A percentile compares a stretch with the other conserved stretches of the same genome.
Conservation (phyloP, 2,888 invertebrate species). For the Endotricha flammealis region DNA sequence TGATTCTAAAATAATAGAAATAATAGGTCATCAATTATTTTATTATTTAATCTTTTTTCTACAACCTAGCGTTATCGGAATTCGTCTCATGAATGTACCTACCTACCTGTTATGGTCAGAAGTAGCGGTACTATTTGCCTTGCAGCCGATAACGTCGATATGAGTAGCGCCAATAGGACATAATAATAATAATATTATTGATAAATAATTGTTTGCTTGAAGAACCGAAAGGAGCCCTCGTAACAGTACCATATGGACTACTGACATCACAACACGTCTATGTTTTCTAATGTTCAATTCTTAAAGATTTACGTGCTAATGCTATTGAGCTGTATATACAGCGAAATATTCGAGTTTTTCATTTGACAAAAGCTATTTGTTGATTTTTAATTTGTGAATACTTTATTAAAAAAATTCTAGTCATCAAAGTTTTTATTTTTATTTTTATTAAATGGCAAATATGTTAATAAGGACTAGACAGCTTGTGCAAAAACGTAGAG, state of each 20-base stretch:
- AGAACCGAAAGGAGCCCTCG: slow-evolving; percentile 24
- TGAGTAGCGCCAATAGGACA: slow-evolving; percentile 31
- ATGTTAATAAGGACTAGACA: slow-evolving; percentile 68
- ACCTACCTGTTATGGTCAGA: slow-evolving; percentile 20
- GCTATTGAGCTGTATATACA: slow-evolving; percentile 50
- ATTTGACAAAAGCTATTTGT: slow-evolving; percentile 50
- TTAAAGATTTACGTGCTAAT: slow-evolving; percentile 35
- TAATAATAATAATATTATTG: slow-evolving; percentile 46
- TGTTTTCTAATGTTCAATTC: slow-evolving; percentile 27
- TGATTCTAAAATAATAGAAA: too few relatives aligned
- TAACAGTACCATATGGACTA: slow-evolving; percentile 35
- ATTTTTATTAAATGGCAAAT: slow-evolving; percentile 49
- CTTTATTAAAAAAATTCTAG: slow-evolving; percentile 19
- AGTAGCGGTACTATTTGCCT: slow-evolving; percentile 46
- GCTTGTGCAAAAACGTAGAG: slow-evolving; percentile 39
- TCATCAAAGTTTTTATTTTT: slow-evolving; percentile 24
- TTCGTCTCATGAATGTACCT: too few relatives aligned
- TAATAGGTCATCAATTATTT: too few relatives aligned
- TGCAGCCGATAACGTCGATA: slow-evolving; percentile 43
- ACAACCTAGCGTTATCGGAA: too few relatives aligned
- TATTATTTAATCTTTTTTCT: too few relatives aligned
- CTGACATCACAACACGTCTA: slow-evolving; percentile 33
- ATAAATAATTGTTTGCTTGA: slow-evolving; percentile 47
- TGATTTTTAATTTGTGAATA: background rate
- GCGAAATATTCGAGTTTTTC: slow-evolving; percentile 59